Percentiles rank a stretch among this genome's conserved stretches.
Evolutionary conservation across 2,888 invertebrate genomes (phyloP).

Genomic region (Mythimna pallens): DNA sequence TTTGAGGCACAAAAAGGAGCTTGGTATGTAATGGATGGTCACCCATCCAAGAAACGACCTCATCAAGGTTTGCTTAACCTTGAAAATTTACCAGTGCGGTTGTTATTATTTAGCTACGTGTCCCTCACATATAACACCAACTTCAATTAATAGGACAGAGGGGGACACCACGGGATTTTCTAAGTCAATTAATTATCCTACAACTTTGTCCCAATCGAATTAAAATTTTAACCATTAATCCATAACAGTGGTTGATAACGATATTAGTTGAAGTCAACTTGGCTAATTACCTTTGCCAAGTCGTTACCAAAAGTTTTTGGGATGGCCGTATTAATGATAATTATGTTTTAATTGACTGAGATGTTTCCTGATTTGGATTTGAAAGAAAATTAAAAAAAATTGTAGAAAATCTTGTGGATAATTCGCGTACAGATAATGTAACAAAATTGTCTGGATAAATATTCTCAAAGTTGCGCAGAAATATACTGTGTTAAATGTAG

Average conservation of each 20-base stretch:
- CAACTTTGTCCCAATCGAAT: conserved; percentile 53
- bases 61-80: not conserved
- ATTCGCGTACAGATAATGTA: not conserved
- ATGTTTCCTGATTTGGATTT: conserved; percentile 43
- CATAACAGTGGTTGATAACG: conserved; percentile 59
- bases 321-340: conserved; percentile 52
- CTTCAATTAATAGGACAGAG: conserved; percentile 52
- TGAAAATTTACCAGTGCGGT: not conserved
- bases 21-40: not conserved
- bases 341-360: conserved; percentile 60
- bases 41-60: not conserved
- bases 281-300: conserved; percentile 59
- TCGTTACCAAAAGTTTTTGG: conserved; percentile 45
- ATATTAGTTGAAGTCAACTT: conserved; percentile 57
- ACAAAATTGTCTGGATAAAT: not conserved
- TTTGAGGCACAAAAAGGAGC: not conserved
- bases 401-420: not conserved
- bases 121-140: conserved; percentile 35
- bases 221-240: conserved; percentile 63
- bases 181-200: conserved; percentile 56
- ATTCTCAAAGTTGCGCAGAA: not conserved
- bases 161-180: conserved; percentile 18
- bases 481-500: not conserved
- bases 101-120: not conserved
- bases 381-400: conserved; percentile 14